Base-by-base conservation (phyloP, 2,797 vertebrate species). In the Picus viridis region DNA sequence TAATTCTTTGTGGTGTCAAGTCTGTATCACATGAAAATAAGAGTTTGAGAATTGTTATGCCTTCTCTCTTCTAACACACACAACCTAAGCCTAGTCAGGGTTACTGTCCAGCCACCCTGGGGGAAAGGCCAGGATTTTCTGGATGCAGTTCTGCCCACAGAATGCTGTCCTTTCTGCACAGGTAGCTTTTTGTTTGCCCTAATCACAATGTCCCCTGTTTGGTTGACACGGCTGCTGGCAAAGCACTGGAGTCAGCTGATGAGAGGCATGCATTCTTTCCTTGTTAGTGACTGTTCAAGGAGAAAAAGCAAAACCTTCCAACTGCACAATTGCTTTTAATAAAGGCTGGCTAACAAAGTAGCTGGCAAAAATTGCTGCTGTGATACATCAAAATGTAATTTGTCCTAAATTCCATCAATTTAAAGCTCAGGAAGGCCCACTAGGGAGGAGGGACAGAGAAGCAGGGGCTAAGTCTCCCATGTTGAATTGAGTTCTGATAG, bases 231-330 rank as follows among this genome's bases (percentile, higher is more conserved):
- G 91, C 41, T 86, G 59, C 36, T 95, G 91, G 95, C 89, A 79
- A 23, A 92, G 87, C 78, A 1, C 3, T 4, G 6, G 41, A 7
- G 36, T 93, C 89, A 92, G 90, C 92, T 92, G 68, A 64, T 10
- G 23, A 0, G 12, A 62, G 75, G 64, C 81, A 6, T 3, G 34
- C 86, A 39, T 76, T 74, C 89, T 73, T 88, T 49, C 81, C 72
- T 71, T 64, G 29, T 76, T 69, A 83, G 70, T 7, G 64, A 82
- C 72, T 90, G 86, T 89, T 85, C 32, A 57, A 80, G 79, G 89
- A 86, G 80, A 75, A 89, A 70, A 78, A 69, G n/a, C 62, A 85
- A 94, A 87, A 64, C 73, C 57, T 90, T n/a, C 74, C 73, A 73
- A 7, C 24, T 16, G 74, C 85, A 69, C 91, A 76, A 32, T n/a